Percentiles rank a stretch among this genome's conserved stretches.
These are phyloP conservation scores for Pluvialis apricaria DNA, from an alignment of 2,113 vertebrate species.

Conservation along the genomic window DNA sequence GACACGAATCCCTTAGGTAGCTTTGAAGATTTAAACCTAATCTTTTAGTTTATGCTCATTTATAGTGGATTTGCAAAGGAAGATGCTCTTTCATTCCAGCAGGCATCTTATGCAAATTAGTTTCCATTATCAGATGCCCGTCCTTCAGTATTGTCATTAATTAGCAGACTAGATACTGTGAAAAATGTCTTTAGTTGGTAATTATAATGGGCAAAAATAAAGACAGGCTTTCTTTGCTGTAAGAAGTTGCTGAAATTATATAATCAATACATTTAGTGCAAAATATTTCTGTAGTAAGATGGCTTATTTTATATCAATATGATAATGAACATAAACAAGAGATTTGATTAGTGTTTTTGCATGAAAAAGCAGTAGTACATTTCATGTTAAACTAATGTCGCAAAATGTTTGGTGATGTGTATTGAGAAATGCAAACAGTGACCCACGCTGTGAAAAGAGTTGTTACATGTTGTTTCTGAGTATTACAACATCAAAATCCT, in stretches of 20 bases:
- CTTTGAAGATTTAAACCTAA: conserved; percentile 21
- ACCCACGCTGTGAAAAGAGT: neutral
- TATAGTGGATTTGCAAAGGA: neutral
- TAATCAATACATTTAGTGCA: neutral
- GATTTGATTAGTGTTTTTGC: neutral
- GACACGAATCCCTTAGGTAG: neutral
- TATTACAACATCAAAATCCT: neutral
- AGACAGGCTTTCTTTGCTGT: neutral
- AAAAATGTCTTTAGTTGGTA: neutral
- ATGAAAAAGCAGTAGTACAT: neutral
- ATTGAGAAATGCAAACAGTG: neutral
- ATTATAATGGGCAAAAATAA: neutral
- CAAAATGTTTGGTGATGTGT: neutral
- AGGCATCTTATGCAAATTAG: conserved; percentile 22
- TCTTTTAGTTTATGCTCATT: conserved; percentile 2
- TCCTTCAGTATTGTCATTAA: neutral
- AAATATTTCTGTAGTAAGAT: neutral
- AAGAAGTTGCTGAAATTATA: neutral
- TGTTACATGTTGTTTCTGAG: neutral
- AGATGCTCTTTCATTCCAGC: neutral
- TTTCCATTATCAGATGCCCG: conserved; percentile 6
- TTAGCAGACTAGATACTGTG: neutral
- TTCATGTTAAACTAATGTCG: neutral
- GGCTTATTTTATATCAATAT: neutral
- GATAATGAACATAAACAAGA: neutral